phyloP scores from a whole-genome alignment of 2,113 vertebrate genomes.

The Camelus bactrianus region DNA sequence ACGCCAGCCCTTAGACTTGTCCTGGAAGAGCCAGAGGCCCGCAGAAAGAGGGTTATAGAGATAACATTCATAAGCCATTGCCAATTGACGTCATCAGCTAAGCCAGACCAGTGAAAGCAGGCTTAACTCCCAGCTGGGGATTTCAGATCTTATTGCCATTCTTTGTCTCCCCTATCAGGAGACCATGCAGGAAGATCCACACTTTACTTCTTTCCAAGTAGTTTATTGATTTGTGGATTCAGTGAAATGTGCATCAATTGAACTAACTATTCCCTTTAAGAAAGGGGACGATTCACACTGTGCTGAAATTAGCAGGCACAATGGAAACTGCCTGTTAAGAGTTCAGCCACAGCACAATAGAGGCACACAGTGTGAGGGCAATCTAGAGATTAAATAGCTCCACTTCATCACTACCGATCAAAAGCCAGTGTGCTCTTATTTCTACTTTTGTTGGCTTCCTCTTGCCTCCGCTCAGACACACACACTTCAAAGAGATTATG shows the following conservation, averaged over 20 bases:
- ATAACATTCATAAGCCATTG: conserved; percentile 69
- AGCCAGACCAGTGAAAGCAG: conserved; percentile 69
- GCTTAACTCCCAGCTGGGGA: conserved; percentile 66
- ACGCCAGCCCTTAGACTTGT: conserved; percentile 3
- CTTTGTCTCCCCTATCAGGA: conserved; percentile 72
- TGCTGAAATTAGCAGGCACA: conserved; percentile 66
- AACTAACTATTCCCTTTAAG: conserved; percentile 74
- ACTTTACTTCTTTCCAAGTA: conserved; percentile 77
- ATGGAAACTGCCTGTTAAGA: conserved; percentile 9
- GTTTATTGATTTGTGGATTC: conserved; percentile 74
- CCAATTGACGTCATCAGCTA: conserved; percentile 68
- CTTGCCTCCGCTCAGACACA: conserved; percentile 13
- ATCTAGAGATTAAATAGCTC: conserved; percentile 46
- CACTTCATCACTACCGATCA: conserved; percentile 51
- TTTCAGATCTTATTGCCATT: conserved; percentile 73
- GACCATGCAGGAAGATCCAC: conserved; percentile 61
- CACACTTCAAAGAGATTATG: conserved; percentile 60
- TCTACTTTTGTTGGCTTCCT: conserved; percentile 57
- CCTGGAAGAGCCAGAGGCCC: conserved; percentile 54
- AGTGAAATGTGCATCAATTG: conserved; percentile 71
- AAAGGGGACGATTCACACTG: conserved; percentile 19
- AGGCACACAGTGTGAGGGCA: conserved; percentile 54
- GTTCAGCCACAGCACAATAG: conserved; percentile 50
- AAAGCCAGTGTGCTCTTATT: not conserved
- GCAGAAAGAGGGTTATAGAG: conserved; percentile 52